Conservation (phyloP, 1,140 invertebrate species). For the Watersipora subatra region DNA sequence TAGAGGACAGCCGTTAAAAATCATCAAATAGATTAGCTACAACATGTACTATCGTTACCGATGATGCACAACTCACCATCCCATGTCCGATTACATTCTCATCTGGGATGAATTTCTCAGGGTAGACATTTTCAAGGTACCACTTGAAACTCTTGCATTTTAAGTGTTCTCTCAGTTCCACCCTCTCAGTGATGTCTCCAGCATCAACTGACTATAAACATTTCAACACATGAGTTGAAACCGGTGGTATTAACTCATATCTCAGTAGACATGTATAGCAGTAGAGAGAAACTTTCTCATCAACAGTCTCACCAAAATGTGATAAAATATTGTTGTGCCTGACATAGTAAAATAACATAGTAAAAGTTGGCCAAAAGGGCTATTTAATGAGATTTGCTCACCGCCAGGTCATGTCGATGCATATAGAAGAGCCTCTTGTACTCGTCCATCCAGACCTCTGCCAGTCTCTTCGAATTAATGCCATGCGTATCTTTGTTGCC, state of each 20-base stretch:
- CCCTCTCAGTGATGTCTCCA: constrained; percentile 72
- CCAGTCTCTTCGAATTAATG: constrained; percentile 43
- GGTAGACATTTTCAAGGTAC: constrained; percentile 94
- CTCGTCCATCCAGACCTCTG: constrained; percentile 67
- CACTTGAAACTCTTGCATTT: constrained; percentile 94
- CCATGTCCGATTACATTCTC: constrained; percentile 42
- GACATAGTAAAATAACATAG: no score
- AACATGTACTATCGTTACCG: background rate
- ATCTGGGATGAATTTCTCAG: constrained; percentile 78
- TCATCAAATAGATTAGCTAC: no score
- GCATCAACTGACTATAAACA: constrained; percentile 46
- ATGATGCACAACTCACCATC: constrained; percentile 20
- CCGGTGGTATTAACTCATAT: background rate
- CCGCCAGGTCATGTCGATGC: constrained; percentile 22
- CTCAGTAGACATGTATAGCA: background rate
- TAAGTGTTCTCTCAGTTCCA: constrained; percentile 59
- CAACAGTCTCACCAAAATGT: background rate
- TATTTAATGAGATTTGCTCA: no score
- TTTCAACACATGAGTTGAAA: background rate
- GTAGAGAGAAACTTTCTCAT: background rate
- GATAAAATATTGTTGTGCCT: background rate
- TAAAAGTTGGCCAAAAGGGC: no score
- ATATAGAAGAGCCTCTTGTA: constrained; percentile 54
- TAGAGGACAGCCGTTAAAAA: no score
- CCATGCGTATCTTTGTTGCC: constrained; percentile 40